Evolutionary conservation across 2,113 vertebrate genomes (phyloP), one percentile per base, ranked within the genome.

Genomic region (Ailuropoda melanoleuca): DNA sequence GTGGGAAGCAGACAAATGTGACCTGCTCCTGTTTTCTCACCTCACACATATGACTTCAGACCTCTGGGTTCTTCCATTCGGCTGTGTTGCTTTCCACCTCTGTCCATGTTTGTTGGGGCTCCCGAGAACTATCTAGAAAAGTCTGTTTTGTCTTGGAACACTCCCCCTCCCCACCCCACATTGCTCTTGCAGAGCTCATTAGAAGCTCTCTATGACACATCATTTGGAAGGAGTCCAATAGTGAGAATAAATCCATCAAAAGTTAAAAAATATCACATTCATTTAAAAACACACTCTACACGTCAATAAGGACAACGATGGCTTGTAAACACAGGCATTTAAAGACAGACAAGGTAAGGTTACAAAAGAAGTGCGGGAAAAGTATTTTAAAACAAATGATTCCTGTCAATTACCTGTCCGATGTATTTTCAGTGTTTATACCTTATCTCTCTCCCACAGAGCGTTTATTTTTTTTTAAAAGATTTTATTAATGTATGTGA

Each of bases 291-390:
- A 56, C 80, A 39, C 68, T 90, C 88, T 94, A 50, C 68, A 66
- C 58, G 8, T 55, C 43, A 68, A 10, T 48, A 43, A 46, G 60
- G 84, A 86, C 96, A 84, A 77, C 56, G 80, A 26, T 66, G 77
- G 43, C 88, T 91, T 91, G 81, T 84, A 75, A 91, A 96, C 72
- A 90, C 14, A 80, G 91, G 19, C 84, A 75, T 81, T 94, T 68
- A 77, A 97, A 97, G 95, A 53, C 4, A 92, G 55, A 80, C 31
- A 39, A 56, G 39, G 46, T 37, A 75, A 68, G n/a, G 81, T 58
- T 23, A 78, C 62, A 34, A 39, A n/a, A 86, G 68, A 72, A 50
- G 14, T 4, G 4, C 3, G 10, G 10, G 37, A n/a, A 62, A 80
- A 56, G 3, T 82, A 10, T 86, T 95, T 92, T 56, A 80, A 97